Evolutionary conservation across 2,797 vertebrate species (phyloP), one percentile per base, ranked within the genome.

Genomic region (Sebastes baramenuke): DNA sequence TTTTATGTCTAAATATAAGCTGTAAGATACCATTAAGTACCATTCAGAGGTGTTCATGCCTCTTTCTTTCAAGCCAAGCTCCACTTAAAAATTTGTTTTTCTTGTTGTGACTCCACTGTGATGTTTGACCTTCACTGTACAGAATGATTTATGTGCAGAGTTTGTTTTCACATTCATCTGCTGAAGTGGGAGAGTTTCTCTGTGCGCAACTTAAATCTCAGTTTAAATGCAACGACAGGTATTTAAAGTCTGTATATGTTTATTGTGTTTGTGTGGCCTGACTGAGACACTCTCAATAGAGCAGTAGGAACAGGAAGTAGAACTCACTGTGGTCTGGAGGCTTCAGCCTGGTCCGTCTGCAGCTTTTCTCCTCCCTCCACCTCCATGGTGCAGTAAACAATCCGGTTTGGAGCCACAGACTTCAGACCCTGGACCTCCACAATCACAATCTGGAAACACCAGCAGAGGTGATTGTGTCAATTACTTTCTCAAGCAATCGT

Each of bases 361-460:
- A 99, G 96, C 42, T 99, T 99, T 88, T 99, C 97, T 60, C 98
- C 98, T 4, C 98, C 98, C 91, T 99, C 98, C 0, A 99, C 98
- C 85, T 99, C 98, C 98, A 99, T 99, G 11, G 98, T 99, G 88
- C 98, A 99, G 89, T 99, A 99, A 1, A 99, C 98, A 5, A 99
- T 98, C 67, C 98, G 97, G 93, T 99, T 99, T 24, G 98, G 97
- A 64, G 98, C 97, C 84, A 99, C 92, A 0, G 98, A 99, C 93
- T 97, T 99, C 81, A 99, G 94, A 55, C 98, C 98, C 82, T 98
- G 97, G 18, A 99, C 98, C 88, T 99, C 98, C 97, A 98, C 97
- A 82, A 99, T 99, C 83, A 99, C 98, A 87, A 99, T 98, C 98
- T 99, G 88, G 98, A 46, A 46, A 46, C 42, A 46, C 42, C 42